Conservation (phyloP, 2,797 vertebrate species). For the Pangasius krempfi region DNA sequence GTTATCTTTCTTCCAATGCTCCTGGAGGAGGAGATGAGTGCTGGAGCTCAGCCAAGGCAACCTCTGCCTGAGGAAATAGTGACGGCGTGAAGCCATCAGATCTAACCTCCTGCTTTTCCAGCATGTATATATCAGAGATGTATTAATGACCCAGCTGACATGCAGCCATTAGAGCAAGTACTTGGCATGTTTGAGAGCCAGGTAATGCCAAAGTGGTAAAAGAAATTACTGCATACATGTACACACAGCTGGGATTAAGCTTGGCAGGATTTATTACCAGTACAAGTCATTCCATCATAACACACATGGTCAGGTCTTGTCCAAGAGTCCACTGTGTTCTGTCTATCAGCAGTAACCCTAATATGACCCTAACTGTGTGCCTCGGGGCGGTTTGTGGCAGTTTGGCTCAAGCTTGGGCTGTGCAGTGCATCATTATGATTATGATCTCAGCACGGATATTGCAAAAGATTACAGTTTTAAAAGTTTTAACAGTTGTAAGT, state of each 20-base stretch:
- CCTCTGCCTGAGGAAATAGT: constrained; percentile 33
- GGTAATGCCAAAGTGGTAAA: constrained; percentile 31
- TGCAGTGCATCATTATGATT: background rate
- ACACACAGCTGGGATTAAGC: constrained; percentile 22
- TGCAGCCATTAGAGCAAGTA: constrained; percentile 39
- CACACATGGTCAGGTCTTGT: constrained; percentile 34
- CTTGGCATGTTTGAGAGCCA: constrained; percentile 25
- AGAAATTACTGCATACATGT: background rate
- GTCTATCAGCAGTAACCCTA: constrained; percentile 35
- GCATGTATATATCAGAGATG: constrained; percentile 34
- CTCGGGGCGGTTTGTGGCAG: background rate
- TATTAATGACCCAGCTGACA: constrained; percentile 38
- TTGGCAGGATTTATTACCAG: constrained; percentile 12
- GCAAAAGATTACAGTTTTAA: background rate
- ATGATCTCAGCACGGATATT: background rate
- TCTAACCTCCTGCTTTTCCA: constrained; percentile 31
- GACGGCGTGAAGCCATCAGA: constrained; percentile 20
- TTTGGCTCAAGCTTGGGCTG: background rate
- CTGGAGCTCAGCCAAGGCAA: constrained; percentile 40
- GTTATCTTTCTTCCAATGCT: constrained; percentile 42
- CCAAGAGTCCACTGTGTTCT: constrained; percentile 46
- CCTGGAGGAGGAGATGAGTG: constrained; percentile 35
- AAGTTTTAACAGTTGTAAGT: background rate
- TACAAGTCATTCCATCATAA: constrained; percentile 40
- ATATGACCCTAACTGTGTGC: constrained; percentile 13